A percentile compares a stretch with the other conserved stretches of the same genome.
Evolutionary conservation across 2,113 vertebrate genomes (phyloP).

Genomic region (Otus sunia): DNA sequence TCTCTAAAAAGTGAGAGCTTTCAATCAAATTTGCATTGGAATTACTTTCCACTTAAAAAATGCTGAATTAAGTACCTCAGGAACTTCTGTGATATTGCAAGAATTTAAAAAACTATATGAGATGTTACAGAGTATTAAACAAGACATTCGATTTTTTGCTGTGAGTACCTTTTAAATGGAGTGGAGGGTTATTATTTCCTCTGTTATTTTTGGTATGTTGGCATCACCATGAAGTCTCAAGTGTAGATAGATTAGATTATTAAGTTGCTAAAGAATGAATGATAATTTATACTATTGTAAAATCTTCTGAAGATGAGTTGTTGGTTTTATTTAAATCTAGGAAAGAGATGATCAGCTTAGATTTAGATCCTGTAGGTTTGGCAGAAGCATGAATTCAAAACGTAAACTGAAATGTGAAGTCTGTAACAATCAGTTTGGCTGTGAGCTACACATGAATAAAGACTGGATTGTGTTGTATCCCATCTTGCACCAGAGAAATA

Average conservation of each 20-base stretch:
- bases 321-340: neutral
- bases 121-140: neutral
- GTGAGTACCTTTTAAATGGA: neutral
- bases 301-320: neutral
- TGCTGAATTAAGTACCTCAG: neutral
- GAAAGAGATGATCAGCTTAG: neutral
- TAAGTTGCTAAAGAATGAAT: neutral
- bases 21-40: neutral
- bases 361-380: neutral
- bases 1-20: neutral
- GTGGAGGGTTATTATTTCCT: neutral
- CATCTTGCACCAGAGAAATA: slow-evolving; percentile 63
- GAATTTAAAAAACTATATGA: neutral
- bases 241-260: neutral
- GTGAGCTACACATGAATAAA: neutral
- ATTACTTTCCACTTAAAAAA: neutral
- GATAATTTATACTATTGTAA: neutral
- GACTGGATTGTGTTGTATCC: slow-evolving; percentile 16
- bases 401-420: neutral
- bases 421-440: neutral
- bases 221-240: neutral
- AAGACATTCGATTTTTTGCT: neutral
- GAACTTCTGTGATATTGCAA: neutral
- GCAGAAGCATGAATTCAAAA: neutral
- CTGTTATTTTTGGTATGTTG: neutral